Percentiles rank a stretch among this genome's conserved stretches.
Evolutionary conservation across 2,113 vertebrate genomes (phyloP).

Genomic region (Notarius quadriscutis): DNA sequence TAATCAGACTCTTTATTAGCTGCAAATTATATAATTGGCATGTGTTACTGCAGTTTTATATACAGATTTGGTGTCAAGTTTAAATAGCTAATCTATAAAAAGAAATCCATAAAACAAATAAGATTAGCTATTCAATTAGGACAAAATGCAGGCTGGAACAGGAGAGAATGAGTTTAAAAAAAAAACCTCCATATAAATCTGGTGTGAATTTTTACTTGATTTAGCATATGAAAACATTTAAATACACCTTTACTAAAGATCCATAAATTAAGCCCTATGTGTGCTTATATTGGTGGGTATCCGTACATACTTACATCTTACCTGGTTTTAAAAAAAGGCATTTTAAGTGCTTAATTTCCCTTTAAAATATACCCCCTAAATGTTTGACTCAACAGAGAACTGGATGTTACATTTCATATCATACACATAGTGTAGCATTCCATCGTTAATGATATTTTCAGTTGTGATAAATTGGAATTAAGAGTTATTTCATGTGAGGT

Average conservation of each 20-base stretch:
- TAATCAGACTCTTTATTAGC: neutral
- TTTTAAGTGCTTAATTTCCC: neutral
- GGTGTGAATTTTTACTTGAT: neutral
- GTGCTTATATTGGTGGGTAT: neutral
- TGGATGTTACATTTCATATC: slow-evolving; percentile 12
- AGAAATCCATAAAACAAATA: slow-evolving; percentile 3
- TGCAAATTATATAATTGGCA: neutral
- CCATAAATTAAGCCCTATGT: neutral
- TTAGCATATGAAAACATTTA: neutral
- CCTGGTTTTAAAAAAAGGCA: neutral
- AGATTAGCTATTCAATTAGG: neutral
- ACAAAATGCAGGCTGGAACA: neutral
- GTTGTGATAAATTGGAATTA: neutral
- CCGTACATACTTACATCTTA: neutral
- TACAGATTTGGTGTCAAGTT: neutral
- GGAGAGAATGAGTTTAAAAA: neutral
- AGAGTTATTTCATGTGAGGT: neutral
- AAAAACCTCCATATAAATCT: neutral
- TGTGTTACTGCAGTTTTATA: neutral
- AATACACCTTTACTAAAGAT: neutral
- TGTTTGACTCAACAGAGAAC: neutral
- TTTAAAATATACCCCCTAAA: neutral
- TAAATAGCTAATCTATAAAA: neutral
- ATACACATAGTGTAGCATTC: slow-evolving; percentile 14
- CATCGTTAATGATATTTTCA: slow-evolving; percentile 21